Evolutionary conservation across 1,140 invertebrate species (phyloP).

Genomic region (Diploscapter pachys): DNA sequence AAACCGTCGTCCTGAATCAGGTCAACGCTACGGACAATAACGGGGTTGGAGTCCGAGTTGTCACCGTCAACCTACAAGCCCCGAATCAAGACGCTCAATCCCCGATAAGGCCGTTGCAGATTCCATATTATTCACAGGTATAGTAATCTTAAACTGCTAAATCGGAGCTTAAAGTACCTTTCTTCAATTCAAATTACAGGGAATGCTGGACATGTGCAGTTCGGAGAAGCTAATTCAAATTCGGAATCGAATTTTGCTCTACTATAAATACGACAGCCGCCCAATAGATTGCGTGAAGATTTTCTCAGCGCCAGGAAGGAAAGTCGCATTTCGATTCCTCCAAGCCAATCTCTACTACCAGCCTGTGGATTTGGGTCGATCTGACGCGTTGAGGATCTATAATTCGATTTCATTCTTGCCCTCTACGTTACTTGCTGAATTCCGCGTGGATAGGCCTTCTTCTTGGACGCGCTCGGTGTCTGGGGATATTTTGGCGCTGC

Average conservation of each 20-base stretch:
- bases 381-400: conserved; percentile 56
- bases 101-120: not conserved
- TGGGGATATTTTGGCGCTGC: conserved; percentile 74
- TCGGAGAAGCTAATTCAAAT: conserved; percentile 83
- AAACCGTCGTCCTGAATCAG: conserved; percentile 58
- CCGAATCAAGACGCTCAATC: conserved; percentile 21
- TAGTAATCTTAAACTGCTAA: conserved; percentile 68
- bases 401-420: conserved; percentile 62
- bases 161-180: conserved; percentile 65
- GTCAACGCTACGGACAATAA: conserved; percentile 75
- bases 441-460: conserved; percentile 13
- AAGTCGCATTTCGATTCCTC: conserved; percentile 50
- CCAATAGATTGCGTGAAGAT: conserved; percentile 97
- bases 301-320: conserved; percentile 76
- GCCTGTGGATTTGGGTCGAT: conserved; percentile 41
- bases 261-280: conserved; percentile 94
- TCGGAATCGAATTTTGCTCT: conserved; percentile 79
- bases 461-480: conserved; percentile 9
- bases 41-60: conserved; percentile 81
- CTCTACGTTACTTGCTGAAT: conserved; percentile 26
- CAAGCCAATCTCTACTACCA: conserved; percentile 50
- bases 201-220: conserved; percentile 91
- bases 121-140: conserved; percentile 9
- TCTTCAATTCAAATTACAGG: conserved; percentile 89
- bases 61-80: conserved; percentile 87